A percentile compares a stretch with the other conserved stretches of the same genome.
phyloP scores from a whole-genome alignment of 2,797 vertebrate species.

The Mallotus villosus region DNA sequence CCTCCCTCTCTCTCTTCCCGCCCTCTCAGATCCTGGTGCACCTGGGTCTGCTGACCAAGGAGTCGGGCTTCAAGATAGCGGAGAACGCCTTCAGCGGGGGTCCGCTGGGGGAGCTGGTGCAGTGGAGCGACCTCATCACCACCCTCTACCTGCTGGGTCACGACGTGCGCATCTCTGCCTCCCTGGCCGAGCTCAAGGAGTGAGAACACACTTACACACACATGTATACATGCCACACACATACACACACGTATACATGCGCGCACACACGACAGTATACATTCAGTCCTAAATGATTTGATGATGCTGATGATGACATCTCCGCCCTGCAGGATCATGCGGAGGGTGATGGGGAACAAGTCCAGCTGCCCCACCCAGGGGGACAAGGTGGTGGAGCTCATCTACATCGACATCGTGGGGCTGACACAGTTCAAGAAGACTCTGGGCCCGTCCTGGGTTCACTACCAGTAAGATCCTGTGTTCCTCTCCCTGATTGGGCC shows the following conservation, averaged over 20 bases:
- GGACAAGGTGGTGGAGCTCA: slow-evolving; percentile 96
- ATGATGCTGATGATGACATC: too few species aligned
- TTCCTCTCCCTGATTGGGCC: background rate
- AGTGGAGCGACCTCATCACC: slow-evolving; percentile 99
- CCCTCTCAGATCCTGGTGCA: slow-evolving; percentile 88
- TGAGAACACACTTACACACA: slow-evolving; percentile 70
- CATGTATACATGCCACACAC: background rate
- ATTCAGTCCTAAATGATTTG: background rate
- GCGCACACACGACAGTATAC: background rate
- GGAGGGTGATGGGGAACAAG: slow-evolving; percentile 96
- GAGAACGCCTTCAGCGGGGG: slow-evolving; percentile 98
- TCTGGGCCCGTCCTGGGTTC: slow-evolving; percentile 96
- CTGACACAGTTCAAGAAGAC: slow-evolving; percentile 98
- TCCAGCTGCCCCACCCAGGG: slow-evolving; percentile 97
- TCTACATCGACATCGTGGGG: slow-evolving; percentile 98
- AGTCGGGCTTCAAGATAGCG: slow-evolving; percentile 98
- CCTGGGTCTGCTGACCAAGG: slow-evolving; percentile 95
- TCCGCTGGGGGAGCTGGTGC: slow-evolving; percentile 95
- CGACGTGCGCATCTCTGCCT: slow-evolving; percentile 96
- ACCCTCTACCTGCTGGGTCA: slow-evolving; percentile 98
- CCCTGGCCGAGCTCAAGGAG: slow-evolving; percentile 98
- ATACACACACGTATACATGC: background rate
- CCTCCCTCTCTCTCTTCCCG: background rate
- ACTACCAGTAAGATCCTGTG: slow-evolving; percentile 95
- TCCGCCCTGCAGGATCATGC: slow-evolving; percentile 89